Evolutionary conservation across 2,888 invertebrate genomes (phyloP).

Genomic region (Nycteola revayana): DNA sequence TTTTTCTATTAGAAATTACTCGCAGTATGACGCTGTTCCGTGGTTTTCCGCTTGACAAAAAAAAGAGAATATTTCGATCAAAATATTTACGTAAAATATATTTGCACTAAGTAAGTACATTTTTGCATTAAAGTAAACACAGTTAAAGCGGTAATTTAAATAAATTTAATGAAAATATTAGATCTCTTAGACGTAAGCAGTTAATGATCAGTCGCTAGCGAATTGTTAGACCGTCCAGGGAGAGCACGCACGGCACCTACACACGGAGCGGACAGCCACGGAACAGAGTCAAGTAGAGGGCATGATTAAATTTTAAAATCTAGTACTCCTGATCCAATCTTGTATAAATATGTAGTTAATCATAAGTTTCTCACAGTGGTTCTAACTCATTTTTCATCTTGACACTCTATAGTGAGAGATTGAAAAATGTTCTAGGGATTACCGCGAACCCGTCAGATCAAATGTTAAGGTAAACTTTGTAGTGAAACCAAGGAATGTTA

Average conservation of each 20-base stretch:
- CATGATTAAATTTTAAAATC: slow-evolving; percentile 54
- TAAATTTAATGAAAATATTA: slow-evolving; percentile 35
- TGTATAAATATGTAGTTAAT: slow-evolving; percentile 71
- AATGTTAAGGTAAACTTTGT: slow-evolving; percentile 54
- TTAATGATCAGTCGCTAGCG: slow-evolving; percentile 30
- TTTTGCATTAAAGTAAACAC: not conserved
- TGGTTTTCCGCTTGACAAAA: slow-evolving; percentile 32
- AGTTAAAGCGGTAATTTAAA: slow-evolving; percentile 14
- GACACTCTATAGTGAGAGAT: slow-evolving; percentile 50
- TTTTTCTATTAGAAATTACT: slow-evolving; percentile 62
- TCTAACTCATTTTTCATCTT: slow-evolving; percentile 64
- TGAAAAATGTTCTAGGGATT: slow-evolving; percentile 38
- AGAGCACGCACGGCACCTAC: slow-evolving; percentile 25
- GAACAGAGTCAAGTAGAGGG: slow-evolving; percentile 52
- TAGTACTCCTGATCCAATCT: slow-evolving; percentile 71
- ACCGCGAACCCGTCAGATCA: slow-evolving; percentile 43
- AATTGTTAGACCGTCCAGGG: slow-evolving; percentile 62
- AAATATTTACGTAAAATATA: no score
- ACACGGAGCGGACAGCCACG: slow-evolving; percentile 39
- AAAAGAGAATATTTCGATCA: slow-evolving; percentile 11
- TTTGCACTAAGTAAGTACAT: no score
- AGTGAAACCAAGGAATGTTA: slow-evolving; percentile 45
- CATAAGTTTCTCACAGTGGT: slow-evolving; percentile 64
- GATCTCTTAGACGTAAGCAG: slow-evolving; percentile 52
- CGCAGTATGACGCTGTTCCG: slow-evolving; percentile 50